These are phyloP conservation scores for Chrosomus eos DNA, from an alignment of 2,797 vertebrate genomes.

Conservation along the genomic window DNA sequence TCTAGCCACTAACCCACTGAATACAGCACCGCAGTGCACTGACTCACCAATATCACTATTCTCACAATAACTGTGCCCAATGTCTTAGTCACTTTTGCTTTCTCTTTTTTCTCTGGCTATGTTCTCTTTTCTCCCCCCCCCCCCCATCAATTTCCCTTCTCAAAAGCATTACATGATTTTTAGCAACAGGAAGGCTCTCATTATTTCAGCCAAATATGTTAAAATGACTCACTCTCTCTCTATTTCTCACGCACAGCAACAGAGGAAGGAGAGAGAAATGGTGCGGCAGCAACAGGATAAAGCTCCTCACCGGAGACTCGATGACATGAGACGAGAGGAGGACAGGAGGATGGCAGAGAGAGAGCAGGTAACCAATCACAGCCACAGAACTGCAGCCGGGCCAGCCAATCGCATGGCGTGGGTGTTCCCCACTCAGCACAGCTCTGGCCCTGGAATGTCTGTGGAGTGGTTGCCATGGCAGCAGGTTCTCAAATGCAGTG, in stretches of 20 bases:
- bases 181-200: constrained; percentile 45
- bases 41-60: constrained; percentile 61
- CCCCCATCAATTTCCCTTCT: constrained; percentile 15
- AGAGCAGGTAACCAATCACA: constrained; percentile 85
- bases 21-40: constrained; percentile 53
- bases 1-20: constrained; percentile 23
- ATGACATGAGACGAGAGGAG: constrained; percentile 91
- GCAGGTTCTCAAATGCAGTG: constrained; percentile 67
- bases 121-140: not conserved
- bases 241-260: constrained; percentile 80
- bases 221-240: constrained; percentile 42
- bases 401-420: constrained; percentile 66
- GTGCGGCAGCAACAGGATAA: constrained; percentile 93
- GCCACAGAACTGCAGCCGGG: constrained; percentile 31
- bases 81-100: not conserved
- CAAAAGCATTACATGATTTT: constrained; percentile 42
- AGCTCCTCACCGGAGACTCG: constrained; percentile 87
- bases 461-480: constrained; percentile 83
- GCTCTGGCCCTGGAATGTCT: constrained; percentile 78
- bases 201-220: constrained; percentile 54
- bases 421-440: constrained; percentile 58
- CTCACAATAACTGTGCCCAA: not conserved
- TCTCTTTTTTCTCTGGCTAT: not conserved
- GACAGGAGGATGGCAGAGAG: constrained; percentile 89
- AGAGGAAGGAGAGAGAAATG: constrained; percentile 90